These are phyloP conservation scores for Lasioglossum malachurum DNA, from an alignment of 2,888 invertebrate species.

Conservation along the genomic window DNA sequence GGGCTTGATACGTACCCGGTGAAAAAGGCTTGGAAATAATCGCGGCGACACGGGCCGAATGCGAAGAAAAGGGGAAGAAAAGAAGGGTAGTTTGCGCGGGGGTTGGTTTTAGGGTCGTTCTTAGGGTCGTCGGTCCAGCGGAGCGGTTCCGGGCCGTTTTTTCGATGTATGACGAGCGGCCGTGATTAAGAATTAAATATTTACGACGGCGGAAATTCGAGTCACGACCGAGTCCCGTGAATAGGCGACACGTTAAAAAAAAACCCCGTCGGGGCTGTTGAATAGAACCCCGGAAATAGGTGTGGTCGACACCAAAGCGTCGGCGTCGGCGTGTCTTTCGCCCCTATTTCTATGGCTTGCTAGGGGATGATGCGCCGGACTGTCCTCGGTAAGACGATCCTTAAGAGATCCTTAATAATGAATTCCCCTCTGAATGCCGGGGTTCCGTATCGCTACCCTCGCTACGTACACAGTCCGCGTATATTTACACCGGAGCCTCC, in stretches of 20 bases:
- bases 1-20: slow-evolving; percentile 33
- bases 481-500: slow-evolving; percentile 27
- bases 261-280: slow-evolving; percentile 7
- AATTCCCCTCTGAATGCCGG: slow-evolving; percentile 59
- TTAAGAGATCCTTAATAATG: slow-evolving; percentile 68
- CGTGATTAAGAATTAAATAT: slow-evolving; percentile 74
- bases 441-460: slow-evolving; percentile 7
- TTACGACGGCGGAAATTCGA: slow-evolving; percentile 52
- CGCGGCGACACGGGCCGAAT: slow-evolving; percentile 21
- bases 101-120: background rate
- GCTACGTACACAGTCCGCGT: slow-evolving; percentile 9
- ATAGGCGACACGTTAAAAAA: slow-evolving; percentile 44
- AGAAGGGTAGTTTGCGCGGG: slow-evolving; percentile 10
- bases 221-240: slow-evolving; percentile 41
- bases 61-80: background rate
- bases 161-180: slow-evolving; percentile 27
- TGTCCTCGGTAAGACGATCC: slow-evolving; percentile 46
- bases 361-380: slow-evolving; percentile 11
- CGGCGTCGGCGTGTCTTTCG: slow-evolving; percentile 42
- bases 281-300: slow-evolving; percentile 58
- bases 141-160: slow-evolving; percentile 9
- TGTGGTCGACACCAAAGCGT: slow-evolving; percentile 34
- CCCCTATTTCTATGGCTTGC: slow-evolving; percentile 19
- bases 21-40: slow-evolving; percentile 51
- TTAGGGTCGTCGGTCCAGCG: background rate